Base-by-base conservation (phyloP, 2,113 vertebrate species). In the rat (Rattus norvegicus) region DNA sequence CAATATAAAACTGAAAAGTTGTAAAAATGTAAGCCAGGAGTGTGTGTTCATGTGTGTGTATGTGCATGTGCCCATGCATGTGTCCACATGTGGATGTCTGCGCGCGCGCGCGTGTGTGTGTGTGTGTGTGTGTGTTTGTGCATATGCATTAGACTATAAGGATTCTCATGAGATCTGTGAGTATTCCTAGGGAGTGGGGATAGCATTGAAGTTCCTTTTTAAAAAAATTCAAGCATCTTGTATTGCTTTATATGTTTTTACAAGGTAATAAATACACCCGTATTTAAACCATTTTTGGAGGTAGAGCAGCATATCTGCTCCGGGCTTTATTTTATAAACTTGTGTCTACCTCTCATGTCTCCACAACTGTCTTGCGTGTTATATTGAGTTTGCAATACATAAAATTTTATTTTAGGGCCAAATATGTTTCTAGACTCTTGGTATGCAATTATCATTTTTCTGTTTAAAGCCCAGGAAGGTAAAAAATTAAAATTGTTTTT, bases 161-260 rank as follows among this genome's bases (percentile, higher is more conserved):
- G 69, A 59, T 43, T 75, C 70, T 79, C 4, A 59, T 84, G 5
- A 39, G 65, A 61, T 59, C 63, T 94, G 63, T 65, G n/a, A 13
- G 49, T 83, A 89, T 95, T 86, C 14, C 10, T 70, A 49, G 26
- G 36, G 30, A 70, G 65, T 7, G 13, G 19, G 43, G 83, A 89
- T 67, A 49, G 7, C 8, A 10, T 7, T 73, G 83, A 75, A 94
- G 7, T 16, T 88, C 24, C 59, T 52, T 95, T 97, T 93, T 65
- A 2, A 52, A 28, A 65, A 52, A n/a, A 88, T 92, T 92, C n/a
- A 91, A 89, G 54, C 13, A 86, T 91, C 80, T 94, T 80, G 9
- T 43, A 86, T 39, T 81, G 4, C 49, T 72, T 87, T 43, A 19
- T 79, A 56, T 52, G 65, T 69, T 80, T 65, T 36, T 24, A 63